Evolutionary conservation across 2,888 invertebrate genomes (phyloP), one percentile per base, ranked within the genome.

Genomic region (Galeopsomyia nigrocyanea): DNA sequence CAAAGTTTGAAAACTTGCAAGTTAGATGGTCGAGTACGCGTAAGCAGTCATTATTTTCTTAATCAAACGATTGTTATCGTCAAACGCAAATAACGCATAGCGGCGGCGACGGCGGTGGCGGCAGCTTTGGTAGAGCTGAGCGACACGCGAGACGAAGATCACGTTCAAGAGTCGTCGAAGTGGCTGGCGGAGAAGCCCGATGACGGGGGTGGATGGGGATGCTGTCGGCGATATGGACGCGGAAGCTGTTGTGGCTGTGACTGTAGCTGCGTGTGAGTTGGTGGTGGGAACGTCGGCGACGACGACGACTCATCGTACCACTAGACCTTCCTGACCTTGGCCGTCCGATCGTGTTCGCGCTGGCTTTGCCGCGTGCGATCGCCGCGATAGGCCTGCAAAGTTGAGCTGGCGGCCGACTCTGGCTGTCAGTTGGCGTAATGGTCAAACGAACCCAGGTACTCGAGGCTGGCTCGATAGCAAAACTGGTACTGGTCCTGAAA

Each of bases 401-500:
- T 39, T 10, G 39, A 39, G 62, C 65, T 39, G 71, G 51, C n/a
- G 71, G 80, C 62, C 84, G 82, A 79, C 79, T 86, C 85, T 83
- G 84, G 81, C 82, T 87, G 85, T 93, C 92, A 95, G 90, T 94
- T 95, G 87, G 95, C 92, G 89, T 96, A 96, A 88, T 98, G 97
- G 89, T 98, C 98, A 88, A 98, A 99, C 26, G 97, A 98, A 80
- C 97, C 97, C 87, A 99, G 91, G 89, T 99, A 99, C 87, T 99
- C 99, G 87, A 99, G 90, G 81, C 98, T 98, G 75, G 99, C 98
- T 82, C 97, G 94, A 89, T 99, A 99, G 89, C 99, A 98, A 90
- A 99, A 99, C 88, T 99, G 97, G 89, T 99, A 99, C 88, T 99
- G 99, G 89, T 99, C 98, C 96, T 96, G 88, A 46, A 87, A 86